Conservation (phyloP, 2,113 vertebrate genomes). For the Amblyornis subalaris region DNA sequence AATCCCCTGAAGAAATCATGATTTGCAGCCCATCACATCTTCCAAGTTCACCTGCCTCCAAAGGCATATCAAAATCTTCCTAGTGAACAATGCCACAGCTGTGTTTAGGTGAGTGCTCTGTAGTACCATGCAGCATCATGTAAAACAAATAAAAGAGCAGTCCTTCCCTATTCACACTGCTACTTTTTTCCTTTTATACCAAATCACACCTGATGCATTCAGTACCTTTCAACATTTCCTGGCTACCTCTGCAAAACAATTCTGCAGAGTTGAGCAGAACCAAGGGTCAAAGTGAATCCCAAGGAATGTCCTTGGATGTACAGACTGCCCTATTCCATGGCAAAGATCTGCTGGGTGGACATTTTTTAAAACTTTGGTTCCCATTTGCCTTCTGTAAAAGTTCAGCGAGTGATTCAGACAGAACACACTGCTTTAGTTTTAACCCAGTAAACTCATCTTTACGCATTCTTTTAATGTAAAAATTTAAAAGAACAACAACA, state of each 20-base stretch:
- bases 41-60: not conserved
- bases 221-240: not conserved
- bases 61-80: not conserved
- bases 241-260: not conserved
- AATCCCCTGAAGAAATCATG: not conserved
- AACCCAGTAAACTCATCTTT: not conserved
- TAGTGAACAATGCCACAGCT: not conserved
- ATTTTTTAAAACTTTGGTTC: not conserved
- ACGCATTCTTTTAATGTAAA: not conserved
- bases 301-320: not conserved
- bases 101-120: not conserved
- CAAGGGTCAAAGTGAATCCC: not conserved
- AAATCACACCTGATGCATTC: not conserved
- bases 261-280: not conserved
- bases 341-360: not conserved
- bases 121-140: not conserved
- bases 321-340: not conserved
- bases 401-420: not conserved
- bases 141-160: not conserved
- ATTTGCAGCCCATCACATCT: not conserved
- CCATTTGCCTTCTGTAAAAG: not conserved
- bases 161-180: not conserved
- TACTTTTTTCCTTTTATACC: not conserved
- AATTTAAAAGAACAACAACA: not conserved
- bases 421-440: not conserved